phyloP scores from a whole-genome alignment of 2,888 invertebrate genomes.

The Agrochola circellaris region DNA sequence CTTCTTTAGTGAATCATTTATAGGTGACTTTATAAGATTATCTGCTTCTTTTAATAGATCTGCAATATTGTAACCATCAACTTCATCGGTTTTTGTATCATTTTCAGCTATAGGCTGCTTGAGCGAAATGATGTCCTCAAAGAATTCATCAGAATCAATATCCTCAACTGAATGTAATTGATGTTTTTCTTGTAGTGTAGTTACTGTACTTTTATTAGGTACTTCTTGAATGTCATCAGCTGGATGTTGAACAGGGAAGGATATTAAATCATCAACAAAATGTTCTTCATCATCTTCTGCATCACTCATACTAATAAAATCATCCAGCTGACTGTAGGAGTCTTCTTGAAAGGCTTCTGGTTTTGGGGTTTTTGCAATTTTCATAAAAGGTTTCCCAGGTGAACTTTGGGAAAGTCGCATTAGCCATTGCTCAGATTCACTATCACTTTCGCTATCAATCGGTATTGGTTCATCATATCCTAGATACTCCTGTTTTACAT shows the following conservation, averaged over 20 bases:
- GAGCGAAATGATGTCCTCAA: slow-evolving; percentile 66
- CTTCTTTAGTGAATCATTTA: slow-evolving; percentile 69
- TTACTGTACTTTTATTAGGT: slow-evolving; percentile 22
- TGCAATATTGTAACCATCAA: slow-evolving; percentile 69
- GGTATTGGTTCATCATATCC: slow-evolving; percentile 81
- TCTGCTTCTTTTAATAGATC: slow-evolving; percentile 53
- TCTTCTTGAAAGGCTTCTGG: slow-evolving; percentile 73
- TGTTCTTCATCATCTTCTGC: slow-evolving; percentile 75
- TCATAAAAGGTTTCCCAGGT: slow-evolving; percentile 81
- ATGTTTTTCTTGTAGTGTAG: slow-evolving; percentile 19
- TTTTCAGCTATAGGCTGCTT: slow-evolving; percentile 33
- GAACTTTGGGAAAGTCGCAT: slow-evolving; percentile 89
- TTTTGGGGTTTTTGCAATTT: slow-evolving; percentile 67
- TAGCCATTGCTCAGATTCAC: slow-evolving; percentile 89
- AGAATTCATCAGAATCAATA: slow-evolving; percentile 60
- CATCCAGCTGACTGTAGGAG: slow-evolving; percentile 86
- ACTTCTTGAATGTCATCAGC: slow-evolving; percentile 39
- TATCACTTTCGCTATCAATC: slow-evolving; percentile 87
- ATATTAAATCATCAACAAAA: slow-evolving; percentile 80
- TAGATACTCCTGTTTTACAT: slow-evolving; percentile 84
- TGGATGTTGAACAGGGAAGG: slow-evolving; percentile 69
- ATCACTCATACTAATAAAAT: slow-evolving; percentile 65
- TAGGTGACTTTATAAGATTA: slow-evolving; percentile 46
- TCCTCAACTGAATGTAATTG: background rate
- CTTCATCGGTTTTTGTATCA: slow-evolving; percentile 65